Percentiles rank a stretch among this genome's conserved stretches.
Conservation (phyloP, 2,888 invertebrate species). For the Neoitamus cyanurus region DNA sequence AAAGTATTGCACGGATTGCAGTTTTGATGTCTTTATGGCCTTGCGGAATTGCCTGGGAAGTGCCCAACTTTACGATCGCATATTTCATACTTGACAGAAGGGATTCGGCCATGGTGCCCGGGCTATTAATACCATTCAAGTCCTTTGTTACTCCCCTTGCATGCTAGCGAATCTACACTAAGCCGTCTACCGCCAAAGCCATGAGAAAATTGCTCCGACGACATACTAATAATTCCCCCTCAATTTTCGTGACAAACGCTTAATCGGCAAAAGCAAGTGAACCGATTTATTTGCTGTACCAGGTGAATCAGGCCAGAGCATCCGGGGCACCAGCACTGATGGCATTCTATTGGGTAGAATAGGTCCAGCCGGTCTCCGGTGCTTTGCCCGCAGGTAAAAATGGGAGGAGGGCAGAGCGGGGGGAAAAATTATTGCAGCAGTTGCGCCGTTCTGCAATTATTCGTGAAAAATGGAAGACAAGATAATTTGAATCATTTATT, state of each 20-base stretch:
- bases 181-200: background rate
- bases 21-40: background rate
- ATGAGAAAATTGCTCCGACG: background rate
- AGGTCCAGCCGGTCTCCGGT: background rate
- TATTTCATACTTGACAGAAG: background rate
- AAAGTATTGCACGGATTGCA: background rate
- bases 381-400: background rate
- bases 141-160: background rate
- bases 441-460: conserved; percentile 33
- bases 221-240: conserved; percentile 22
- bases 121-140: background rate
- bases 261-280: conserved; percentile 20
- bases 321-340: background rate
- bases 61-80: background rate
- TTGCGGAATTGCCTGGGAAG: background rate
- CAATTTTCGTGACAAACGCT: conserved; percentile 4
- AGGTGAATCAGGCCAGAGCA: background rate
- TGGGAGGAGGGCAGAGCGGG: background rate
- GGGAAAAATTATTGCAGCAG: background rate
- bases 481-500: conserved; percentile 48
- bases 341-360: background rate
- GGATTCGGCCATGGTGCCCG: background rate
- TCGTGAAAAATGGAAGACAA: conserved; percentile 43
- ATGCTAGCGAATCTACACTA: background rate
- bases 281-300: conserved; percentile 12